Conservation (phyloP, 2,888 invertebrate genomes). For the Oscheius sp. region DNA sequence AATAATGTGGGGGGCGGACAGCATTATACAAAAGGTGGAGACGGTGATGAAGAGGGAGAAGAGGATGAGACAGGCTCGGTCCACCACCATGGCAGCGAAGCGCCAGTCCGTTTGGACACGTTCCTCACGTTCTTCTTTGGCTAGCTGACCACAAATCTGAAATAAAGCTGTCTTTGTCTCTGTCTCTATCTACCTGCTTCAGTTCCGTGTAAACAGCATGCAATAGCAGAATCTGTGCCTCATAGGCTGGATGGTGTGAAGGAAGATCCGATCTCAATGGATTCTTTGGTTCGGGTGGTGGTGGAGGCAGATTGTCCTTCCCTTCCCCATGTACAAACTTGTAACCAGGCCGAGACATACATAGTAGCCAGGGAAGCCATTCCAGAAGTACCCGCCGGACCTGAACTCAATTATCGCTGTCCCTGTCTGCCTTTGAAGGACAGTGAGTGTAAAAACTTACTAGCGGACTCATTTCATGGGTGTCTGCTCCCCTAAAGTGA, state of each 20-base stretch:
- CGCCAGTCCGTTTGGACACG: conserved; percentile 63
- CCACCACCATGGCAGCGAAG: conserved; percentile 64
- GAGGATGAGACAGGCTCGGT: conserved; percentile 61
- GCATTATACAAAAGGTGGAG: conserved; percentile 58
- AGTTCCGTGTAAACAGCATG: conserved; percentile 63
- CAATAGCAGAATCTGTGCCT: conserved; percentile 63
- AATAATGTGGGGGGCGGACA: conserved; percentile 63
- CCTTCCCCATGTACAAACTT: conserved; percentile 51
- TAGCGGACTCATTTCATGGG: conserved; percentile 66
- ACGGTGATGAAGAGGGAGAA: conserved; percentile 63
- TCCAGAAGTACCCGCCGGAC: conserved; percentile 62
- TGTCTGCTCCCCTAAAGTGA: conserved; percentile 66
- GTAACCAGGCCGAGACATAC: conserved; percentile 68
- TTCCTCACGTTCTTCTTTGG: conserved; percentile 60
- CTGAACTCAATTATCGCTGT: conserved; percentile 30
- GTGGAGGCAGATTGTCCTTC: conserved; percentile 43
- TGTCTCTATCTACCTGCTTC: conserved; percentile 43
- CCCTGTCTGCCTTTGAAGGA: background rate
- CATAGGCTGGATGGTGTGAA: conserved; percentile 59
- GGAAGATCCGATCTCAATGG: conserved; percentile 43
- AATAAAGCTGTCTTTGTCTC: background rate
- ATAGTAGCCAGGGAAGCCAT: conserved; percentile 68
- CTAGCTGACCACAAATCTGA: conserved; percentile 54
- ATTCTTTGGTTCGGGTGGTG: conserved; percentile 45
- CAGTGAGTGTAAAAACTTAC: conserved; percentile 33